Evolutionary conservation across 2,797 vertebrate species (phyloP).

Genomic region (Anguilla obscura): DNA sequence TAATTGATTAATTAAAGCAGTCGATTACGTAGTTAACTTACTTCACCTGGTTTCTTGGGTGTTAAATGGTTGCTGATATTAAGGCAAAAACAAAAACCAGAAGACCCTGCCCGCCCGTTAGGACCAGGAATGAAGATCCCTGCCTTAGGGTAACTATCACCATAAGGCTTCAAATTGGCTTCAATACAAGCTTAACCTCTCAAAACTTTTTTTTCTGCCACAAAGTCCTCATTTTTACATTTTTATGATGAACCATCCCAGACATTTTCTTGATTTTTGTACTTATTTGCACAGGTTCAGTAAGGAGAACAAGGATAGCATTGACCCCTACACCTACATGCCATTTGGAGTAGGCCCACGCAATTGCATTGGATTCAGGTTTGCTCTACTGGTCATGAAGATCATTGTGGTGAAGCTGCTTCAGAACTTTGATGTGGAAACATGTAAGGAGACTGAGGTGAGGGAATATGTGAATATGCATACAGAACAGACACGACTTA

Average conservation of each 20-base stretch:
- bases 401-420: conserved; percentile 61
- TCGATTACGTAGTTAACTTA: too few species aligned
- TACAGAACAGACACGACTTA: background rate
- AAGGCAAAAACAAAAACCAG: too few species aligned
- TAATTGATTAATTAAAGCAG: too few species aligned
- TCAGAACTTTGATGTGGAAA: conserved; percentile 73
- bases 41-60: too few species aligned
- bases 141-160: background rate
- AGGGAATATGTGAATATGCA: conserved; percentile 13
- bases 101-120: too few species aligned
- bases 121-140: too few species aligned
- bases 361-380: conserved; percentile 83
- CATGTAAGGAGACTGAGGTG: conserved; percentile 78
- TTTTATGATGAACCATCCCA: background rate
- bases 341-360: conserved; percentile 78
- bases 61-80: too few species aligned
- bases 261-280: background rate
- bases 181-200: too few species aligned
- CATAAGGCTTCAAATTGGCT: background rate
- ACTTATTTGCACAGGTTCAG: conserved; percentile 71
- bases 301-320: conserved; percentile 68
- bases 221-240: background rate
- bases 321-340: conserved; percentile 67
- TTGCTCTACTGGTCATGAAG: conserved; percentile 76
- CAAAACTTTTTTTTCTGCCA: background rate